Evolutionary conservation across 2,888 invertebrate species (phyloP).

Genomic region (Cantharis lateralis): DNA sequence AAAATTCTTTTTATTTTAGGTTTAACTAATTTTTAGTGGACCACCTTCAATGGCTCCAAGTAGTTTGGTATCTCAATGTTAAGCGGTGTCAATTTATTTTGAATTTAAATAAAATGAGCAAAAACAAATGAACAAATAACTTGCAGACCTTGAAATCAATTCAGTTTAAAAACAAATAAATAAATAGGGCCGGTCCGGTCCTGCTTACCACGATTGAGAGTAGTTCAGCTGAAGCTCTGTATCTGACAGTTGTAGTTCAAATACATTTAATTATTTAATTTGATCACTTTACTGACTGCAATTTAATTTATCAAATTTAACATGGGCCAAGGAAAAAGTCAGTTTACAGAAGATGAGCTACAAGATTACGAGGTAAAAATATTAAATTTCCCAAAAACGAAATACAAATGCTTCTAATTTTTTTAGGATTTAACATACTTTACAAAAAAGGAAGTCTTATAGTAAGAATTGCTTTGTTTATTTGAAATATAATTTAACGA

Average conservation of each 20-base stretch:
- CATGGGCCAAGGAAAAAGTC: constrained; percentile 84
- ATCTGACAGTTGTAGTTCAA: neutral
- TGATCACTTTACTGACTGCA: neutral
- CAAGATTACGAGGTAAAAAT: constrained; percentile 82
- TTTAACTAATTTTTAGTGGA: no score
- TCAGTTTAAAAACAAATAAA: no score
- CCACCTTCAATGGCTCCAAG: no score
- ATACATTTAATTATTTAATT: neutral
- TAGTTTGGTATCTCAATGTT: no score
- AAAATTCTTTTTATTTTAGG: no score
- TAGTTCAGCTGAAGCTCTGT: neutral
- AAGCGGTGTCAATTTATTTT: no score
- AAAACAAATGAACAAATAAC: no score
- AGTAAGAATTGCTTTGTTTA: constrained; percentile 64
- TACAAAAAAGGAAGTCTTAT: constrained; percentile 88
- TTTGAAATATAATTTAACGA: neutral
- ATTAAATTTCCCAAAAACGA: neutral
- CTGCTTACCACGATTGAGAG: neutral
- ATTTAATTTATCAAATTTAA: neutral
- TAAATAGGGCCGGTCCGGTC: neutral
- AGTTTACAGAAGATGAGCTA: constrained; percentile 85
- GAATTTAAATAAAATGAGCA: no score
- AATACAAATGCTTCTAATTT: constrained; percentile 25
- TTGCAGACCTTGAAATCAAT: no score
- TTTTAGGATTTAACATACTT: constrained; percentile 89